Evolutionary conservation across 2,797 vertebrate genomes (phyloP), one percentile per base, ranked within the genome.

Genomic region (Lepilemur septentrionalis): DNA sequence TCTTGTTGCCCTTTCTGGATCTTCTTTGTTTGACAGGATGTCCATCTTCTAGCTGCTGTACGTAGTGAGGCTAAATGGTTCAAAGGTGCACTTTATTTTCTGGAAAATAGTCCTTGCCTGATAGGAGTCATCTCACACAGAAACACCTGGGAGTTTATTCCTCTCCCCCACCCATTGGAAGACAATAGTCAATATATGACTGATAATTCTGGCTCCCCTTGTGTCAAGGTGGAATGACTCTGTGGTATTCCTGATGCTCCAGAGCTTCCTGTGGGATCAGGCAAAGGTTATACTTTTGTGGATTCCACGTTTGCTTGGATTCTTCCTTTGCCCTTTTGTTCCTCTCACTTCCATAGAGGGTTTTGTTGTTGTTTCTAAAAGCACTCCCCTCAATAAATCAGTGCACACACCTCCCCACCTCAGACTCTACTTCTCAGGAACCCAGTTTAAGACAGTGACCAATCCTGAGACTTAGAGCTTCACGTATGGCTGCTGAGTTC

Each of bases 111-210:
- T 6, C 32, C 7, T 38, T 59, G 32, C 13, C 22, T 30, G 9
- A 2, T 25, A 10, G 30, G 28, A 69, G 52, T 85, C 38, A 72
- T 35, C n/a, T 88, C 25, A 50, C 9, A 23, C 2, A 55, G 50
- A 80, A 15, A 38, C 4, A 43, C 11, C n/a, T 32, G 1, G 15
- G 12, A 30, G 7, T 17, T 43, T 55, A 50, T 30, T 18, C 9
- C 13, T 32, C 3, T 69, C 7, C 0, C 0, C 5, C 3, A 14
- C 23, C 28, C 0, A 35, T 18, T 14, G 7, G 17, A 12, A n/a
- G 20, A 43, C 10, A 57, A 3, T 14, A n/a, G 46, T 67, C 12
- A 89, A 1, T n/a, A 43, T 22, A 17, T 18, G 38, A 57, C 48
- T 81, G 48, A 17, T 35, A 52, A 52, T 78, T 5, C 18, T 20